A percentile compares a stretch with the other conserved stretches of the same genome.
Evolutionary conservation across 2,113 vertebrate species (phyloP).

Genomic region (Ageneiosus marmoratus): DNA sequence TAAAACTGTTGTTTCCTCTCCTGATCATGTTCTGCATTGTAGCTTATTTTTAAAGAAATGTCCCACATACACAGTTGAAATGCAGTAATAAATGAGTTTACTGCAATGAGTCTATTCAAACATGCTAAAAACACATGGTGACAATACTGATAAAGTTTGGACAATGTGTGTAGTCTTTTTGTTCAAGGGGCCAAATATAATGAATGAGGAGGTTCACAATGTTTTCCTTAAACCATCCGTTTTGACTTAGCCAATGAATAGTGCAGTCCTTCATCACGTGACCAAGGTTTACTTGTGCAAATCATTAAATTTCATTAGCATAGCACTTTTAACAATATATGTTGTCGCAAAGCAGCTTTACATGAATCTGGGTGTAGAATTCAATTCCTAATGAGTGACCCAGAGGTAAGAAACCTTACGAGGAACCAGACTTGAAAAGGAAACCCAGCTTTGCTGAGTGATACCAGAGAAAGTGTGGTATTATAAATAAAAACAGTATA

Average conservation of each 20-base stretch:
- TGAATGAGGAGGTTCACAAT: neutral
- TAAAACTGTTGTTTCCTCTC: slow-evolving; percentile 1
- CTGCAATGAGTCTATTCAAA: neutral
- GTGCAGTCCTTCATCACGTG: neutral
- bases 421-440: too few species aligned
- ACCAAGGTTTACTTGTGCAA: neutral
- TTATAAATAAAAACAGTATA: too few species aligned
- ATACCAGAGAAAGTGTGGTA: too few species aligned
- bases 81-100: neutral
- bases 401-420: too few species aligned
- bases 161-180: neutral
- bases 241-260: neutral
- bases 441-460: too few species aligned
- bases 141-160: neutral
- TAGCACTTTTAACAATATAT: neutral
- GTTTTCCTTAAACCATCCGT: neutral
- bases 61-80: neutral
- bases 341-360: too few species aligned
- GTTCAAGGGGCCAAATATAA: neutral
- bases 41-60: neutral
- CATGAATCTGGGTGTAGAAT: too few species aligned
- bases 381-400: too few species aligned
- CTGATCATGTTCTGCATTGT: neutral
- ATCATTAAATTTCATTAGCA: neutral
- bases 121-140: neutral